These are phyloP conservation scores for Phallusia fumigata DNA, from an alignment of 23 tunicate species.

Conservation along the genomic window DNA sequence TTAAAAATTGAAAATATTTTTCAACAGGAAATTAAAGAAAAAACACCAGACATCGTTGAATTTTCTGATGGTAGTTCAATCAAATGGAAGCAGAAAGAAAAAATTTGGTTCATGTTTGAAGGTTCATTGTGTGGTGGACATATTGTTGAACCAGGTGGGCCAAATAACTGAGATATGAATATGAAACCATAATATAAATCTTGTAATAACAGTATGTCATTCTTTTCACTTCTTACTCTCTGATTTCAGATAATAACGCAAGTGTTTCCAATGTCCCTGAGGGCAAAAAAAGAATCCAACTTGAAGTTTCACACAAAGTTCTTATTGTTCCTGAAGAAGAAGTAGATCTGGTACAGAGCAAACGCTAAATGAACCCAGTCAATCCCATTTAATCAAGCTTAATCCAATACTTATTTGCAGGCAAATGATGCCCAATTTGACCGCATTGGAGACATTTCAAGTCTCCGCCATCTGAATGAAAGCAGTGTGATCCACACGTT, in stretches of 20 bases:
- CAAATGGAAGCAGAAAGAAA: conserved; percentile 53
- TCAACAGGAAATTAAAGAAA: background rate
- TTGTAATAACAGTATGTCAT: background rate
- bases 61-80: background rate
- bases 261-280: background rate
- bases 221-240: too few species aligned
- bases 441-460: conserved; percentile 61
- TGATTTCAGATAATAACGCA: background rate
- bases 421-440: conserved; percentile 74
- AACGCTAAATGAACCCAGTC: background rate
- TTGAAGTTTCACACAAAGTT: conserved; percentile 5
- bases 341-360: conserved; percentile 66
- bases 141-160: conserved; percentile 57
- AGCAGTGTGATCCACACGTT: conserved; percentile 72
- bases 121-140: conserved; percentile 50
- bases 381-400: background rate
- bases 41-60: background rate
- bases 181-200: background rate
- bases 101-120: conserved; percentile 55
- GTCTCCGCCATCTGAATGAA: conserved; percentile 73
- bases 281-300: conserved; percentile 8
- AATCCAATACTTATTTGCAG: conserved; percentile 17
- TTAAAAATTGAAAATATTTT: background rate
- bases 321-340: conserved; percentile 69
- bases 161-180: background rate